Percentiles rank a stretch among this genome's conserved stretches.
Conservation (phyloP, 2,113 vertebrate genomes). For the Rhipidura dahli region DNA sequence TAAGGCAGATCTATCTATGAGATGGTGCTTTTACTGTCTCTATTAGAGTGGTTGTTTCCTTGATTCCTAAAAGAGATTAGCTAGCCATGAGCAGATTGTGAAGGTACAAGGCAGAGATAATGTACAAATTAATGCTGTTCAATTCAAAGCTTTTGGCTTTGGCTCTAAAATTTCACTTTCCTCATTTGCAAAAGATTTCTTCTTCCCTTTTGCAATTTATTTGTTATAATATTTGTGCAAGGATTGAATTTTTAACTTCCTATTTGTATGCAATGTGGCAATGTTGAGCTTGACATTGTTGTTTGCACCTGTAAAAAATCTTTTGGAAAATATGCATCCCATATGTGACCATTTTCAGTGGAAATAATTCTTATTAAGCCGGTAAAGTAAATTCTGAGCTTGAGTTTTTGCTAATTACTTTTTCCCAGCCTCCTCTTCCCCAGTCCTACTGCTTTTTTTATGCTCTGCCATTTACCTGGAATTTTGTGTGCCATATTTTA, state of each 20-base stretch:
- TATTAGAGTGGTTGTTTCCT: not conserved
- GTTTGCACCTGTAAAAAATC: not conserved
- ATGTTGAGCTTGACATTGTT: not conserved
- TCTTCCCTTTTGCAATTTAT: not conserved
- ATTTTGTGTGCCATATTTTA: not conserved
- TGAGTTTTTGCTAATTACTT: not conserved
- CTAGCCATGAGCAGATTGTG: not conserved
- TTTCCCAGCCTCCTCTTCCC: not conserved
- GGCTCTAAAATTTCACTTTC: not conserved
- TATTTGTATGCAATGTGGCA: not conserved
- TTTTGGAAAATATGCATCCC: not conserved
- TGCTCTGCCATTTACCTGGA: not conserved
- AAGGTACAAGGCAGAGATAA: not conserved
- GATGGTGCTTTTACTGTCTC: not conserved
- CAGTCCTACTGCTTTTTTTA: not conserved
- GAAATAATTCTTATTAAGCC: not conserved
- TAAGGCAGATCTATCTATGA: not conserved
- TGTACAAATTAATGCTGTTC: too few relatives aligned
- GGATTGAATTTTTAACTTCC: not conserved
- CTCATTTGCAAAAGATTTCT: not conserved
- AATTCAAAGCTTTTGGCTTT: not conserved
- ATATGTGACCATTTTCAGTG: not conserved
- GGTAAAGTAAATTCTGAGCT: not conserved
- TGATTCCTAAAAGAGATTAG: not conserved
- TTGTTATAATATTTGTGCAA: not conserved